Evolutionary conservation across 1,140 invertebrate species (phyloP), one percentile per base, ranked within the genome.

Genomic region (Sesamia nonagrioides): DNA sequence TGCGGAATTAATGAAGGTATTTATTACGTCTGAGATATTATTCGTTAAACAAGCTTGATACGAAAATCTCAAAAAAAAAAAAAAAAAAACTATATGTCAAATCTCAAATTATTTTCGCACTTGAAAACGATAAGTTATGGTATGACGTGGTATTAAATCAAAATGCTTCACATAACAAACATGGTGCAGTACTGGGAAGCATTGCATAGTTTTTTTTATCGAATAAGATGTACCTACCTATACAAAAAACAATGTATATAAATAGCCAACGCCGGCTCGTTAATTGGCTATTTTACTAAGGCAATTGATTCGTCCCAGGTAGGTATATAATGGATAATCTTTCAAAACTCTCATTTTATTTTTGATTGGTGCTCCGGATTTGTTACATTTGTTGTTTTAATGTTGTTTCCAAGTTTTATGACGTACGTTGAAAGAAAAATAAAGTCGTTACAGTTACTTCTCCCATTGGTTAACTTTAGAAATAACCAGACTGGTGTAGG

Each of bases 321-420:
- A 54, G 37, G 37, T 6, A 21, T 18, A 6, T 11, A 58, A 58
- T 58, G 54, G 54, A 11, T 56, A 27, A 33, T 21, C 54, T 33
- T 27, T 58, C 21, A 27, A 58, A 50, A 58, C 54, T 58, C 54
- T 58, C 21, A 58, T 33, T 33, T 58, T 27, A 3, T 58, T 58
- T 58, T 58, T 58, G 33, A 58, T 58, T 33, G 54, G 13, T 58
- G 54, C 21, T 58, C 11, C 21, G 3, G 18, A 50, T n/a, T 15
- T 15, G 21, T 58, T 21, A 9, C 52, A 58, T 50, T 50, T 13
- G 2, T 15, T 40, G 42, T 13, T 45, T 11, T 45, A 45, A 45
- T 15, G 45, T 50, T 50, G 45, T 50, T 50, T 50, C n/a, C 15
- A 15, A 50, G 45, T n/a, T 50, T 50, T 50, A 50, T 50, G 45